Evolutionary conservation across 2,797 vertebrate species (phyloP).

Genomic region (Oophaga sylvatica): DNA sequence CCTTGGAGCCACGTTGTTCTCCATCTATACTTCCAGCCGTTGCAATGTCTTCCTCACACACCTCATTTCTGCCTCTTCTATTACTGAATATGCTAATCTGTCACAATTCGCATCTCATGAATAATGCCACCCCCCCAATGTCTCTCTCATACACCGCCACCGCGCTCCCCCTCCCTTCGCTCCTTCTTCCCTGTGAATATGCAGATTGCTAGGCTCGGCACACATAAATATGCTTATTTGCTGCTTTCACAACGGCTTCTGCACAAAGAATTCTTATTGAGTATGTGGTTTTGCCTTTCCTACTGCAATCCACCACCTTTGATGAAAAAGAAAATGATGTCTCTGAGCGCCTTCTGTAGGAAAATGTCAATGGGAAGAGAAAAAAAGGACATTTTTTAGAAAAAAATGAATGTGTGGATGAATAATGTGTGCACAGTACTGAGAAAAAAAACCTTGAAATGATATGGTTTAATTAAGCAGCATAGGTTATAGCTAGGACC

Average conservation of each 20-base stretch:
- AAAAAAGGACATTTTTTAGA: not conserved
- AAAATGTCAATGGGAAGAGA: not conserved
- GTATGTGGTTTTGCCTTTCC: constrained; percentile 12
- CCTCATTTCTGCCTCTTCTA: constrained; percentile 31
- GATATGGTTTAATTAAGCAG: not conserved
- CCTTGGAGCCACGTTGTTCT: not conserved
- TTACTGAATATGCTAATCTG: constrained; percentile 55
- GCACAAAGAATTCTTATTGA: constrained; percentile 36
- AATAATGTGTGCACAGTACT: not conserved
- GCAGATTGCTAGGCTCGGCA: constrained; percentile 45
- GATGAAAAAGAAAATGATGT: constrained; percentile 8
- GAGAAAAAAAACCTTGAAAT: not conserved
- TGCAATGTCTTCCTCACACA: not conserved
- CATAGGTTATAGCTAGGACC: not conserved
- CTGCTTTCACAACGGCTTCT: constrained; percentile 21
- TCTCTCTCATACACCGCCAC: constrained; percentile 28
- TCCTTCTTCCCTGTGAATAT: constrained; percentile 50
- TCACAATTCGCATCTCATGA: constrained; percentile 51
- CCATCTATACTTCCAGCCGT: not conserved
- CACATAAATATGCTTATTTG: constrained; percentile 60
- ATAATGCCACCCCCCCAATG: constrained; percentile 48
- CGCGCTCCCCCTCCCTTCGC: constrained; percentile 29
- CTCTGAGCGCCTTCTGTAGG: not conserved
- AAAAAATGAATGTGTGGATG: not conserved
- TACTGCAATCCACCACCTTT: not conserved